Evolutionary conservation across 2,888 invertebrate genomes (phyloP).

Genomic region (Onchidella celtica): DNA sequence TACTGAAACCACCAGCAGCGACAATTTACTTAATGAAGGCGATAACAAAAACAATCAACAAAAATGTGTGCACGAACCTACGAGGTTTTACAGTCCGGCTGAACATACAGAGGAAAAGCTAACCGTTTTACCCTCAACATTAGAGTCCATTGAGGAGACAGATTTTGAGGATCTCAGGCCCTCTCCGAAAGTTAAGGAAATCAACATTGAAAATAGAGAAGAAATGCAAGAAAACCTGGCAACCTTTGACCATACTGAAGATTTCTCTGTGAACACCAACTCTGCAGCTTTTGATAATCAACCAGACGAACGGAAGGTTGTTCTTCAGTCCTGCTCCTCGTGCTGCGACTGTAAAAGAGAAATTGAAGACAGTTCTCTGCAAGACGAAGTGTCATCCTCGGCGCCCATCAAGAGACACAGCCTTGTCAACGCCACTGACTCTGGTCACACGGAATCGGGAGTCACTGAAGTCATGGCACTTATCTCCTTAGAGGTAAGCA

Average conservation of each 20-base stretch:
- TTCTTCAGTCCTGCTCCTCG: background rate
- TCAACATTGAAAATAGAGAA: background rate
- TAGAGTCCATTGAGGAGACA: slow-evolving; percentile 3
- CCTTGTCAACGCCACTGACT: background rate
- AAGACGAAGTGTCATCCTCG: background rate
- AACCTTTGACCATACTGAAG: too few relatives aligned
- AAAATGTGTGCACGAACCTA: background rate
- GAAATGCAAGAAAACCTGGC: background rate
- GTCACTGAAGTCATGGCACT: slow-evolving; percentile 23
- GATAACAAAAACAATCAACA: background rate
- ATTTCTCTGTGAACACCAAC: too few relatives aligned
- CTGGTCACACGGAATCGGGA: background rate
- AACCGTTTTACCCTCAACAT: background rate
- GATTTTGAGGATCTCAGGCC: background rate
- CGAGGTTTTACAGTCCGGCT: background rate
- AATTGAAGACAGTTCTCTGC: background rate
- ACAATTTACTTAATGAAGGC: background rate
- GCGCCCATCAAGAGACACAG: slow-evolving; percentile 25
- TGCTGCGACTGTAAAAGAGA: background rate
- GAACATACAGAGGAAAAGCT: background rate
- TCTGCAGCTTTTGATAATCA: too few relatives aligned
- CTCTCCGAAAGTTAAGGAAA: background rate
- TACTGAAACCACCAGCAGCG: background rate
- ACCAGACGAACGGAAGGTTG: background rate
- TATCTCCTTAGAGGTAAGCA: slow-evolving; percentile 26